Evolutionary conservation across 2,888 invertebrate species (phyloP).

Genomic region (Ctena decussata): DNA sequence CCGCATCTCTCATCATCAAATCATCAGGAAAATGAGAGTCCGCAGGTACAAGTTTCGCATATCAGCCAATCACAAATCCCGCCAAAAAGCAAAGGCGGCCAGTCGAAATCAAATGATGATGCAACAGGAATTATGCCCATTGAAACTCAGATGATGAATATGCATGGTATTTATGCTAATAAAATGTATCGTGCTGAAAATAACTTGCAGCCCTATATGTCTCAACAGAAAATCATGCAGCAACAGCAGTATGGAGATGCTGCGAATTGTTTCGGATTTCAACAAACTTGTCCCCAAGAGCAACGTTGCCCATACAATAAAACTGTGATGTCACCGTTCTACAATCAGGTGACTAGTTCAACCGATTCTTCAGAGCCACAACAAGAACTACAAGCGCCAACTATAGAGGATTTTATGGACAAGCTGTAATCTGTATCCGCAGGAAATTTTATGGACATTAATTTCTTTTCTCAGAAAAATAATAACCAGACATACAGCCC

Average conservation of each 20-base stretch:
- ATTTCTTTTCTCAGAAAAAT: conserved; percentile 84
- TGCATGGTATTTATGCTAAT: conserved; percentile 45
- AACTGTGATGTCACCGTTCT: conserved; percentile 85
- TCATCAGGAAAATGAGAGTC: conserved; percentile 78
- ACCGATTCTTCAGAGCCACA: conserved; percentile 78
- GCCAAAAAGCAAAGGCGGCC: conserved; percentile 80
- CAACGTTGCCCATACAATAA: conserved; percentile 69
- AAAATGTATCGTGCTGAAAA: conserved; percentile 49
- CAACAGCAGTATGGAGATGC: conserved; percentile 58
- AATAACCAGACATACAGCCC: conserved; percentile 76
- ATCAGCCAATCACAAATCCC: conserved; percentile 86
- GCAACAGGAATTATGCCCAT: conserved; percentile 72
- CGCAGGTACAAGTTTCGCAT: conserved; percentile 86
- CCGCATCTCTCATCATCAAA: conserved; percentile 53
- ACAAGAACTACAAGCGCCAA: conserved; percentile 77
- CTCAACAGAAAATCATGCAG: conserved; percentile 49
- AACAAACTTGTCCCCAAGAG: conserved; percentile 64
- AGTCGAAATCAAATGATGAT: conserved; percentile 73
- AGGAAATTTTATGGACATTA: conserved; percentile 85
- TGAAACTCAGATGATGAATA: conserved; percentile 39
- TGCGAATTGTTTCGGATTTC: conserved; percentile 45
- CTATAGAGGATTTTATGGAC: conserved; percentile 84
- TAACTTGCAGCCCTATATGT: conserved; percentile 49
- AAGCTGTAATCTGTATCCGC: conserved; percentile 83
- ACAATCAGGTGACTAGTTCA: conserved; percentile 86